Evolutionary conservation across 2,113 vertebrate genomes (phyloP).

Genomic region (Bubo scandiacus): DNA sequence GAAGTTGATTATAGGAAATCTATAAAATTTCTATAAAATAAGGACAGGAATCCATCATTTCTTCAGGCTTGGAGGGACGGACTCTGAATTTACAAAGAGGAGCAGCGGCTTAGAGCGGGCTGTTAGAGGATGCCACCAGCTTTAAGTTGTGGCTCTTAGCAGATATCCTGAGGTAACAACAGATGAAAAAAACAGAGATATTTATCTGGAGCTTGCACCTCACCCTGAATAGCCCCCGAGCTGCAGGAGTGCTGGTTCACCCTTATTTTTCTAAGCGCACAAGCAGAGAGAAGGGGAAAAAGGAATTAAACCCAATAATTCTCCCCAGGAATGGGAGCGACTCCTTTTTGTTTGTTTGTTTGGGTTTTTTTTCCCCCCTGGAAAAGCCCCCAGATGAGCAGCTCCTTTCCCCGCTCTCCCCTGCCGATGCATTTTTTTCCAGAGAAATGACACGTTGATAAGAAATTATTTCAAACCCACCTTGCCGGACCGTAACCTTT

Average conservation of each 20-base stretch:
- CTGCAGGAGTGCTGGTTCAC: background rate
- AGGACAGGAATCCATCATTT: background rate
- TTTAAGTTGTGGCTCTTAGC: background rate
- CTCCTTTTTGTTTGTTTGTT: too few relatives aligned
- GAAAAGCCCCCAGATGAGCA: background rate
- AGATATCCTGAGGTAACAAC: background rate
- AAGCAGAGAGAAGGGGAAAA: too few relatives aligned
- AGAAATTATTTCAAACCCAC: background rate
- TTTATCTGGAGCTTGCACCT: background rate
- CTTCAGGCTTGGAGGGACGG: background rate
- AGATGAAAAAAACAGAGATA: background rate
- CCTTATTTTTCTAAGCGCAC: background rate
- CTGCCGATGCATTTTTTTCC: background rate
- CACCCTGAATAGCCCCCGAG: background rate
- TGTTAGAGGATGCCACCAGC: background rate
- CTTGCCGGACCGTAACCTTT: background rate
- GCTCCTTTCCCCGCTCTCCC: background rate
- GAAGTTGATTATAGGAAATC: background rate
- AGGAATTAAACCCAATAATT: background rate
- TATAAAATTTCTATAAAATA: background rate
- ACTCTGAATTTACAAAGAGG: background rate
- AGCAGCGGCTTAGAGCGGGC: accelerated
- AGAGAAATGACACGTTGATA: background rate
- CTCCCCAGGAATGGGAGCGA: background rate
- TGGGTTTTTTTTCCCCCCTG: too few relatives aligned